Evolutionary conservation across 1,140 invertebrate genomes (phyloP).

Genomic region (Ceratoteleas bidentatus): DNA sequence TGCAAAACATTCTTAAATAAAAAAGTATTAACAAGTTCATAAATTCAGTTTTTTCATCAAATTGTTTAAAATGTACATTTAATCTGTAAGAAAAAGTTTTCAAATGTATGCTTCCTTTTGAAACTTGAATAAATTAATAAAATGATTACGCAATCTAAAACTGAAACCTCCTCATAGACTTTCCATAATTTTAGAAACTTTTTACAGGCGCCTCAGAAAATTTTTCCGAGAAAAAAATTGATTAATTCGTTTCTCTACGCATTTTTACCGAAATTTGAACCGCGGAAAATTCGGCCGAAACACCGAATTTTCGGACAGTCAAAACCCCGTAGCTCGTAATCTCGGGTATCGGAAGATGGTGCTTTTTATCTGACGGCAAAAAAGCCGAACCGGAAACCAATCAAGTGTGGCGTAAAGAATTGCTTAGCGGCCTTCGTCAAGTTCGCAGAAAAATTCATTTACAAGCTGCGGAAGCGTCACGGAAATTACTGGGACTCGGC

Average conservation of each 20-base stretch:
- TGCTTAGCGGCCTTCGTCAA: constrained; percentile 52
- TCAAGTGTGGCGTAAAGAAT: constrained; percentile 60
- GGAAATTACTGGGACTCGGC: constrained; percentile 7
- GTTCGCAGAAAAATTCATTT: constrained; percentile 60
- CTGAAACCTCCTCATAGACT: too few relatives aligned
- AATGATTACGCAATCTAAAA: too few relatives aligned
- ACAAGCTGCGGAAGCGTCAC: constrained; percentile 24
- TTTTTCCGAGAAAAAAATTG: too few relatives aligned
- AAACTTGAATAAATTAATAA: too few relatives aligned
- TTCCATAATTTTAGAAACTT: too few relatives aligned
- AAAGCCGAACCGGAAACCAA: constrained; percentile 58
- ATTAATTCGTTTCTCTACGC: neutral
- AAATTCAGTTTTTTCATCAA: too few relatives aligned
- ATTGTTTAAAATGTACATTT: too few relatives aligned
- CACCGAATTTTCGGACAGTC: constrained; percentile 29
- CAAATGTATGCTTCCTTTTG: too few relatives aligned
- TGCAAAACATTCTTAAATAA: too few relatives aligned
- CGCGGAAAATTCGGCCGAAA: constrained; percentile 6
- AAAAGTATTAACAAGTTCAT: too few relatives aligned
- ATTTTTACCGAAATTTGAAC: neutral
- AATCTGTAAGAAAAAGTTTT: too few relatives aligned
- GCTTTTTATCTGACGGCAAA: constrained; percentile 28
- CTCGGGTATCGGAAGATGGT: constrained; percentile 36
- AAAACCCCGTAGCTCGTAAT: constrained; percentile 15
- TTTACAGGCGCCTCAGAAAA: too few relatives aligned